A percentile compares a stretch with the other conserved stretches of the same genome.
Conservation (phyloP, 2,113 vertebrate genomes). For the Hippocampus barbouri region DNA sequence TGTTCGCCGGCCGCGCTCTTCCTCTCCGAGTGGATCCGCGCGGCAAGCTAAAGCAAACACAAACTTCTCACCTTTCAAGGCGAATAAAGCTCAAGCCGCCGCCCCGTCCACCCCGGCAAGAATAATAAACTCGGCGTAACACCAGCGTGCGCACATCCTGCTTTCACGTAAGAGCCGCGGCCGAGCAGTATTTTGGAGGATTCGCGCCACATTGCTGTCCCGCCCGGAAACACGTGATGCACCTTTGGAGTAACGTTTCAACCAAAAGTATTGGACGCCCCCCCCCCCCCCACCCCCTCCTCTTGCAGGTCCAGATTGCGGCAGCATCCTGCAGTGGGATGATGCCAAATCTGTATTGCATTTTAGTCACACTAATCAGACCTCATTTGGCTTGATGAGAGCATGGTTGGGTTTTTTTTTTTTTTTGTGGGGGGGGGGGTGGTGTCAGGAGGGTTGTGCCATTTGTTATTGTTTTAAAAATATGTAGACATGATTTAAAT, state of each 20-base stretch:
- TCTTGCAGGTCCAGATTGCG: constrained; percentile 45
- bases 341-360: constrained; percentile 64
- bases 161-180: not conserved
- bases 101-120: constrained; percentile 20
- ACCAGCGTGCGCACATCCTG: constrained; percentile 28
- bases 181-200: not conserved
- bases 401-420: not conserved
- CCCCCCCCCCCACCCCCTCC: not conserved
- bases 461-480: no score
- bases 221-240: not conserved
- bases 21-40: constrained; percentile 57
- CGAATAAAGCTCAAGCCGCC: constrained; percentile 54
- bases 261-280: constrained; percentile 8
- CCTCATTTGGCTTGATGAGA: constrained; percentile 60
- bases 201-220: no score
- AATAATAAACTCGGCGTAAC: constrained; percentile 49
- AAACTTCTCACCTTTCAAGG: constrained; percentile 63
- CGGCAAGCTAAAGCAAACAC: constrained; percentile 61
- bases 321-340: constrained; percentile 47
- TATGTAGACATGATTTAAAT: no score
- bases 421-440: not conserved
- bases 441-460: no score
- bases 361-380: constrained; percentile 66
- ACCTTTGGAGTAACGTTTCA: not conserved
- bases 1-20: constrained; percentile 50